Conservation (phyloP, 2,888 invertebrate genomes). For the Thyatira batis region DNA sequence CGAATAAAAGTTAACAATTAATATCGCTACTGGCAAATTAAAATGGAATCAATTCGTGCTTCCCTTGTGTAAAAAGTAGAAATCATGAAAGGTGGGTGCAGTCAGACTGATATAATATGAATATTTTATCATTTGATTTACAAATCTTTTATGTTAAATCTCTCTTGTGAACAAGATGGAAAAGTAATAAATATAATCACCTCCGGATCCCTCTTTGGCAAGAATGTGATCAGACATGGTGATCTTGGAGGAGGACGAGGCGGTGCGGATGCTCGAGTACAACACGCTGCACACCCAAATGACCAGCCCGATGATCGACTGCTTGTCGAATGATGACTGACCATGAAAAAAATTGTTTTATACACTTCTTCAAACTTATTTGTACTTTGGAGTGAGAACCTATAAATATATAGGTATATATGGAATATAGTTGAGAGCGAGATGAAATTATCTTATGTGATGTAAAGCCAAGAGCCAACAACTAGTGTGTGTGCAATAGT, state of each 20-base stretch:
- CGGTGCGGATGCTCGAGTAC: conserved; percentile 97
- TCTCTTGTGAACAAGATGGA: too few relatives aligned
- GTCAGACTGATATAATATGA: too few relatives aligned
- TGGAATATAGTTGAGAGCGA: too few relatives aligned
- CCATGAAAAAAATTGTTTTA: conserved; percentile 6
- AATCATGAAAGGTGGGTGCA: background rate
- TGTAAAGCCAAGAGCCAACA: too few relatives aligned
- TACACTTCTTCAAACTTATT: too few relatives aligned
- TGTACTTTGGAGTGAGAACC: too few relatives aligned
- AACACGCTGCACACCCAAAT: conserved; percentile 98
- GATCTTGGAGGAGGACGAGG: conserved; percentile 95
- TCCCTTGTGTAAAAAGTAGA: conserved; percentile 8
- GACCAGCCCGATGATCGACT: conserved; percentile 94
- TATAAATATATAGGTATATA: too few relatives aligned
- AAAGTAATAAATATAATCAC: conserved; percentile 66
- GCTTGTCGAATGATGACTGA: conserved; percentile 88
- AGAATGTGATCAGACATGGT: conserved; percentile 92
- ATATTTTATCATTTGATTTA: too few relatives aligned
- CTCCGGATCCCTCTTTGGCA: conserved; percentile 87
- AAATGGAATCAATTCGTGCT: conserved; percentile 3
- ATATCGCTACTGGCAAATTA: conserved; percentile 21
- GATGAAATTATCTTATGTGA: too few relatives aligned
- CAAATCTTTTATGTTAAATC: too few relatives aligned
- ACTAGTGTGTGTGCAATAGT: too few relatives aligned
- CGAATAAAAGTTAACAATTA: conserved; percentile 24